These are phyloP conservation scores for Nymphicus hollandicus DNA, from an alignment of 2,113 vertebrate genomes.

Conservation along the genomic window DNA sequence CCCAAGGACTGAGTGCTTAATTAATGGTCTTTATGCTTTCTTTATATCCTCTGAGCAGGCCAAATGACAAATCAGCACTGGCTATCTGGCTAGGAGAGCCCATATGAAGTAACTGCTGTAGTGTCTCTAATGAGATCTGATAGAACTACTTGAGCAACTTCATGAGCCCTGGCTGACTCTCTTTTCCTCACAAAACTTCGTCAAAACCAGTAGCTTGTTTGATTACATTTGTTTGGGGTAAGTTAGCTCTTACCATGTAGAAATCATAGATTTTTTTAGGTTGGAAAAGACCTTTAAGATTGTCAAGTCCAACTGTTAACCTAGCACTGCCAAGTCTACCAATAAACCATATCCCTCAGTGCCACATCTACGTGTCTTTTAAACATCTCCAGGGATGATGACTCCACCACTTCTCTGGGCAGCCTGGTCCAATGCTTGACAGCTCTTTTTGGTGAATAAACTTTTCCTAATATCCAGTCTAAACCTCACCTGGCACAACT, in stretches of 20 bases:
- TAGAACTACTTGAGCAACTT: background rate
- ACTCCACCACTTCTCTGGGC: background rate
- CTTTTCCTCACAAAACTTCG: background rate
- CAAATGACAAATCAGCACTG: background rate
- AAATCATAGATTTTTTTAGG: background rate
- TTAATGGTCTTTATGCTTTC: background rate
- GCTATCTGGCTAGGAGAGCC: background rate
- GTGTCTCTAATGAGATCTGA: background rate
- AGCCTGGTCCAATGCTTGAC: background rate
- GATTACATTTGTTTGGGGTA: background rate
- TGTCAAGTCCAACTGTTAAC: background rate
- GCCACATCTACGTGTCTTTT: background rate
- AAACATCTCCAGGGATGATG: background rate
- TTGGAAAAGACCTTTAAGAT: background rate
- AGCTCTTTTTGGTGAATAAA: background rate
- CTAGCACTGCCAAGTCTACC: background rate
- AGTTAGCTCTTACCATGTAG: background rate
- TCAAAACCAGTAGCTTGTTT: background rate
- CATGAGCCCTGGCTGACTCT: background rate
- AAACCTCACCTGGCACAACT: background rate
- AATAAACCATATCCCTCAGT: background rate
- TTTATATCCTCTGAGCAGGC: background rate
- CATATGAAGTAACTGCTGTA: background rate
- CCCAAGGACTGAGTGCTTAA: background rate
- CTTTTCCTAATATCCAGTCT: background rate